Conservation (phyloP, 1,140 invertebrate genomes). For the Pemphigus obesinymphae region DNA sequence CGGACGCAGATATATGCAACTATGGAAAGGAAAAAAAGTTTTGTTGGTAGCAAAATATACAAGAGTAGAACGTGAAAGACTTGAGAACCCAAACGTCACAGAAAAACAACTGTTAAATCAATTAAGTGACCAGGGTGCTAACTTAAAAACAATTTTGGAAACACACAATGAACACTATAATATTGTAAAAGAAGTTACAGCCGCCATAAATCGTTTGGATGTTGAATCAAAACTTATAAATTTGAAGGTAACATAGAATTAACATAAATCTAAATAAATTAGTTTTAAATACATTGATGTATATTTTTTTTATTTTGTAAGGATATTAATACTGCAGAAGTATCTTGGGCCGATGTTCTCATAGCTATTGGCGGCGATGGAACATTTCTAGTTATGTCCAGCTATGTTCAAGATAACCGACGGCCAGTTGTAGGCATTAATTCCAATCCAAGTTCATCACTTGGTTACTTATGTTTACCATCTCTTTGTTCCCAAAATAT, state of each 20-base stretch:
- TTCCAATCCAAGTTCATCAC: conserved; percentile 90
- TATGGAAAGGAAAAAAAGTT: conserved; percentile 34
- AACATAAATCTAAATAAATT: no score
- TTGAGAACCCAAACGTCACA: conserved; percentile 1
- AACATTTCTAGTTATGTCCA: conserved; percentile 92
- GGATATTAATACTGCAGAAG: conserved; percentile 27
- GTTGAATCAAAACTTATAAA: conserved; percentile 33
- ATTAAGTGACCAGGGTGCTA: conserved; percentile 27
- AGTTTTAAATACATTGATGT: no score
- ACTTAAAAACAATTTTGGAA: conserved; percentile 19
- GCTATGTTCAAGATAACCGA: conserved; percentile 65
- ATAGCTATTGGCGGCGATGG: conserved; percentile 96
- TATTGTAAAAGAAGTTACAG: conserved; percentile 28
- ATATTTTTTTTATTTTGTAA: not conserved
- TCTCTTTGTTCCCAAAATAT: conserved; percentile 65
- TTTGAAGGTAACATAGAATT: conserved; percentile 12
- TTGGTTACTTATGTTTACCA: conserved; percentile 86
- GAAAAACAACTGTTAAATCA: conserved; percentile 28
- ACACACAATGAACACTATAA: conserved; percentile 36
- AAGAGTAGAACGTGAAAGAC: conserved; percentile 31
- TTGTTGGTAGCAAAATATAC: conserved; percentile 32
- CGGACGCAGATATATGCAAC: conserved; percentile 30
- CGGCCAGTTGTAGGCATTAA: conserved; percentile 96
- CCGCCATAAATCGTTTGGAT: conserved; percentile 11
- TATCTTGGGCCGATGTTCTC: conserved; percentile 86